Evolutionary conservation across 2,797 vertebrate species (phyloP), one percentile per base, ranked within the genome.

Genomic region (Hephaestus fuliginosus): DNA sequence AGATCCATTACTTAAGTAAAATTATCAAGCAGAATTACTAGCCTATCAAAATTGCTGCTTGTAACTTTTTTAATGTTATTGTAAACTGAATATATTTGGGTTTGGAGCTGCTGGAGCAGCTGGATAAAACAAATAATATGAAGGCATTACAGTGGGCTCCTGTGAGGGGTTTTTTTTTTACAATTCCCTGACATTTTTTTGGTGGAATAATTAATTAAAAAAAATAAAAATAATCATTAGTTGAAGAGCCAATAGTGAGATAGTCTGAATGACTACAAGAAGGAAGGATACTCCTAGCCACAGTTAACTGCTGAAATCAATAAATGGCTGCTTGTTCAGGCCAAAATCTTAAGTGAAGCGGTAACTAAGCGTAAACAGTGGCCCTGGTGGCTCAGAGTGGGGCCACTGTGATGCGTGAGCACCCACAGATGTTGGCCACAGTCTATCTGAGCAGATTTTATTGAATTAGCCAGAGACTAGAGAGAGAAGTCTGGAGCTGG

Each of bases 401-500:
- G 83, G 74, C 51, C 36, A 4, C 15, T 14, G 17, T 33, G 84
- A 79, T 28, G 77, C 52, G 8, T 86, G 85, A 84, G 73, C 18
- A 10, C 73, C 60, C 81, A 71, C 91, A 93, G 89, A 93, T 86
- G 89, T 81, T 83, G 75, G 65, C 85, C 77, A 33, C 55, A 74
- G 74, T 83, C 83, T 70, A 41, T 87, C 77, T 82, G 62, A 88
- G 75, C 76, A 46, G 60, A 44, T 74, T 88, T 85, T 85, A 92
- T 88, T 89, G 83, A 90, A 94, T 94, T 89, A 92, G 63, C 52
- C 65, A 49, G 79, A 83, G 83, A 89, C 53, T 10, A 25, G 74
- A 86, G 70, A 48, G 74, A 87, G 72, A 70, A 76, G 75, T 83
- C 58, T 82, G 81, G 52, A 87, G 80, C 83, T 82, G 70, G 58